phyloP scores from a whole-genome alignment of 2,113 vertebrate species.

The Tonatia bakeri region DNA sequence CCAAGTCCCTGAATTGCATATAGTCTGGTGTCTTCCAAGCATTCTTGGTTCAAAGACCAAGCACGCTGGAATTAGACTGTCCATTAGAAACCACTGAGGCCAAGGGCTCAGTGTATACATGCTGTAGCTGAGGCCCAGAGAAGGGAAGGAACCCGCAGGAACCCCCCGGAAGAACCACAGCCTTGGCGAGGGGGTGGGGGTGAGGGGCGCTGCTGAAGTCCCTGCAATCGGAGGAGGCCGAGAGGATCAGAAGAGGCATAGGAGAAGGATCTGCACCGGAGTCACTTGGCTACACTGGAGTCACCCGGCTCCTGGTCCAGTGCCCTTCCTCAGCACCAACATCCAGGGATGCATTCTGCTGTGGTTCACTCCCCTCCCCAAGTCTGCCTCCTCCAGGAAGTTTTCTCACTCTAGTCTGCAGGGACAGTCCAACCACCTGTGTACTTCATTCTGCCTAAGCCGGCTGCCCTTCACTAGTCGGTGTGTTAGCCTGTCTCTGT shows the following conservation, averaged over 20 bases:
- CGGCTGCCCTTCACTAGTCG: not conserved
- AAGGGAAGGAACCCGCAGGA: not conserved
- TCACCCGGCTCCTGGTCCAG: not conserved
- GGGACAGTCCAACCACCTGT: not conserved
- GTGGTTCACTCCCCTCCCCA: not conserved
- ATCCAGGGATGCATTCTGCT: not conserved
- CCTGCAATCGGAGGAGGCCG: not conserved
- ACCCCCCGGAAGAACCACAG: not conserved
- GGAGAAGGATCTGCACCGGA: not conserved
- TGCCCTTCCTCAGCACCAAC: not conserved
- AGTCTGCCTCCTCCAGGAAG: not conserved
- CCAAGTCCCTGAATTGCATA: not conserved
- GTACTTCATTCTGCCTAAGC: not conserved
- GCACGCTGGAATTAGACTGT: not conserved
- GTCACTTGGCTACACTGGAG: not conserved
- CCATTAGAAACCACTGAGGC: not conserved
- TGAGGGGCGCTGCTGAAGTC: not conserved
- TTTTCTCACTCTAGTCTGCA: not conserved
- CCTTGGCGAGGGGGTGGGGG: too few relatives aligned
- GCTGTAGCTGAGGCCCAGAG: not conserved
- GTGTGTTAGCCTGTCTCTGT: not conserved
- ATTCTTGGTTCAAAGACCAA: not conserved
- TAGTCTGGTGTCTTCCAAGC: not conserved
- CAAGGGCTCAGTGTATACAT: not conserved
- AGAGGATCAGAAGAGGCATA: not conserved